Percentiles rank a stretch among this genome's conserved stretches.
Conservation (phyloP, 2,113 vertebrate genomes). For the Petroica traversi region DNA sequence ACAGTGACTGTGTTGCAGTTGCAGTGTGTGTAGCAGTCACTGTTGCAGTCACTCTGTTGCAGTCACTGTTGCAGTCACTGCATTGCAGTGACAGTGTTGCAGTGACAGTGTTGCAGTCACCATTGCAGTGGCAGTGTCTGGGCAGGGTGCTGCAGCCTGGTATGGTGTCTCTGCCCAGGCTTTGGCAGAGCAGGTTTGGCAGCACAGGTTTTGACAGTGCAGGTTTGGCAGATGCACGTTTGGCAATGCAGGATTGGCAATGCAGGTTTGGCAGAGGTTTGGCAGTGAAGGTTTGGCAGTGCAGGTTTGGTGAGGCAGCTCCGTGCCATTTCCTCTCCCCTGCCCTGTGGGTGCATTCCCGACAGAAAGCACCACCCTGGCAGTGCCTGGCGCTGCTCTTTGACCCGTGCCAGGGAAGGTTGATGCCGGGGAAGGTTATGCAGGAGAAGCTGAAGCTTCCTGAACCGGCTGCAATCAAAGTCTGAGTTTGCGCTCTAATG, state of each 20-base stretch:
- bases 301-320: not conserved
- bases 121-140: not conserved
- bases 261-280: not conserved
- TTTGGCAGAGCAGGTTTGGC: not conserved
- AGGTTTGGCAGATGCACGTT: no score
- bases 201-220: no score
- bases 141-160: not conserved
- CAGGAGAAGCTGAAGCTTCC: not conserved
- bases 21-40: not conserved
- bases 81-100: no score
- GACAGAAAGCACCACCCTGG: not conserved
- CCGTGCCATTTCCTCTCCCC: not conserved
- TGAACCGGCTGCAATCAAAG: not conserved
- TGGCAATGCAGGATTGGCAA: no score
- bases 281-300: not conserved
- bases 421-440: not conserved
- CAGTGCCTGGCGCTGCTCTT: not conserved
- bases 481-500: not conserved
- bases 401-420: not conserved
- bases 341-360: accelerated
- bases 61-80: not conserved
- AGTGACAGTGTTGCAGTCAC: not conserved
- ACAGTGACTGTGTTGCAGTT: no score
- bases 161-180: no score
- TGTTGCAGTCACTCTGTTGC: not conserved